Evolutionary conservation across 2,113 vertebrate species (phyloP).

Genomic region (Oplegnathus fasciatus): DNA sequence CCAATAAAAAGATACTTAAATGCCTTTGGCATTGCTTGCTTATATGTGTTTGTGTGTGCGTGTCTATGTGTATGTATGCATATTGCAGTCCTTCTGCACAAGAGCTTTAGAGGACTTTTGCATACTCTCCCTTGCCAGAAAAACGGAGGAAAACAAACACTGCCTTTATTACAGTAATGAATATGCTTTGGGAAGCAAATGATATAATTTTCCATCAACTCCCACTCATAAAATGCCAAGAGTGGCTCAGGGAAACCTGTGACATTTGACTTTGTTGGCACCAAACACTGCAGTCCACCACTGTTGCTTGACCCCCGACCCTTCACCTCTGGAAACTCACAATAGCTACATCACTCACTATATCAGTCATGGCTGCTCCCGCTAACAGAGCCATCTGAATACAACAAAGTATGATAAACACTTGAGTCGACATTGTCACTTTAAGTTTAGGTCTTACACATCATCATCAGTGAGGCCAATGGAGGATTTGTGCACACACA

Average conservation of each 20-base stretch:
- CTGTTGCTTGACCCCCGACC: conserved; percentile 37
- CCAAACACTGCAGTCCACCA: conserved; percentile 31
- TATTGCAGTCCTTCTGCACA: conserved; percentile 27
- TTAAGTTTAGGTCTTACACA: conserved; percentile 30
- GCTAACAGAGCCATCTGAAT: conserved; percentile 14
- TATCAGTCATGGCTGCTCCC: not conserved
- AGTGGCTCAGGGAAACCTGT: conserved; percentile 75
- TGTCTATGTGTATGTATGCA: conserved; percentile 48
- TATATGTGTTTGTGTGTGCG: conserved; percentile 16
- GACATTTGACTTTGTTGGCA: conserved; percentile 77
- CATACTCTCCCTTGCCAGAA: conserved; percentile 49
- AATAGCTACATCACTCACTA: conserved; percentile 7
- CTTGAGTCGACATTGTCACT: conserved; percentile 40
- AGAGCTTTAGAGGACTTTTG: conserved; percentile 55
- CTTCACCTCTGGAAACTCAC: conserved; percentile 35
- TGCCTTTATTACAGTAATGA: conserved; percentile 74
- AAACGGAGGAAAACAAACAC: conserved; percentile 74
- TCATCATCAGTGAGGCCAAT: conserved; percentile 22
- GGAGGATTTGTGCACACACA: not conserved
- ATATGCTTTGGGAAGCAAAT: conserved; percentile 71
- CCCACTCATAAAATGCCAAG: conserved; percentile 65
- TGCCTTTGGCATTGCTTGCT: conserved; percentile 36
- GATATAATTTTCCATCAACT: conserved; percentile 72
- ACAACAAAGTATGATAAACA: conserved; percentile 36
- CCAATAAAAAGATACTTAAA: conserved; percentile 60